Percentiles rank a stretch among this genome's conserved stretches.
These are phyloP conservation scores for Acanthosepion pharaonis DNA, from an alignment of 2,888 invertebrate genomes.

Conservation along the genomic window DNA sequence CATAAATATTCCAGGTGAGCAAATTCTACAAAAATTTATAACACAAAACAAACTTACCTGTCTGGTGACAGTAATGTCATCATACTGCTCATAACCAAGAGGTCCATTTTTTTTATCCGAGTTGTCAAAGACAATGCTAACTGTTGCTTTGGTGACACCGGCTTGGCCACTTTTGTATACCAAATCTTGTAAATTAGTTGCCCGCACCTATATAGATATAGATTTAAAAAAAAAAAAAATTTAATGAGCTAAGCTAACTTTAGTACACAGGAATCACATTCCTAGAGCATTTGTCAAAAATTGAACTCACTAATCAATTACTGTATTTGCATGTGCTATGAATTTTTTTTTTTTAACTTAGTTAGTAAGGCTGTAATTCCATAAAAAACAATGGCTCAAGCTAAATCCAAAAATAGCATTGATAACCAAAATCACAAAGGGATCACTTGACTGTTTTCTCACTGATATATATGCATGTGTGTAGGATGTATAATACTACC, in stretches of 20 bases:
- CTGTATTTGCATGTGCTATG: too few relatives aligned
- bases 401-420: too few relatives aligned
- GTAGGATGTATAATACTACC: too few relatives aligned
- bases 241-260: background rate
- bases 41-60: constrained; percentile 80
- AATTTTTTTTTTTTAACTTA: too few relatives aligned
- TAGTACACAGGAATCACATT: too few relatives aligned
- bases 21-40: background rate
- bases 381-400: too few relatives aligned
- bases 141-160: constrained; percentile 94
- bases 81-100: constrained; percentile 90
- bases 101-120: constrained; percentile 85
- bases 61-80: constrained; percentile 93
- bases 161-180: constrained; percentile 99
- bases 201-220: constrained; percentile 83
- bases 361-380: too few relatives aligned
- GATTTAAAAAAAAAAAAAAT: background rate
- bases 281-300: background rate
- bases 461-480: too few relatives aligned
- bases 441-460: too few relatives aligned
- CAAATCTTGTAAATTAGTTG: constrained; percentile 90
- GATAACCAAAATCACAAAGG: too few relatives aligned
- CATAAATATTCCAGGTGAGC: too few relatives aligned
- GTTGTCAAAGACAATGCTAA: constrained; percentile 96
- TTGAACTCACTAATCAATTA: too few relatives aligned